These are phyloP conservation scores for Taenioides sp. DNA, from an alignment of 2,797 vertebrate genomes.

Conservation along the genomic window DNA sequence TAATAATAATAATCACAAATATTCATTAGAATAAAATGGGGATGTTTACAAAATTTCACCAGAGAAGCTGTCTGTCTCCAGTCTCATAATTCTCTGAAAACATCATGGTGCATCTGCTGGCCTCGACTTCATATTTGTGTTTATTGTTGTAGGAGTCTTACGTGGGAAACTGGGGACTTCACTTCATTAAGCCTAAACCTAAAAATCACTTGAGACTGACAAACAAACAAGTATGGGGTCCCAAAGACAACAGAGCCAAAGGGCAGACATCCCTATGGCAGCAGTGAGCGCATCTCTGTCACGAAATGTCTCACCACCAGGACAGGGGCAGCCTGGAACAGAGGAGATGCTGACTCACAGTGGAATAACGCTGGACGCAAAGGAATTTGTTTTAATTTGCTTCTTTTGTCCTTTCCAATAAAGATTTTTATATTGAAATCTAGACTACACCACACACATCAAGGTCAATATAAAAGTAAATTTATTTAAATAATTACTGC, in stretches of 20 bases:
- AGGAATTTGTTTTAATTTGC: background rate
- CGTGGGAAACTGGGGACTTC: constrained; percentile 66
- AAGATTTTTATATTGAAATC: background rate
- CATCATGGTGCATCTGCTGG: constrained; percentile 55
- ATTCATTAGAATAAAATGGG: background rate
- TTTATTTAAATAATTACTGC: background rate
- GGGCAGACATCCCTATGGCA: constrained; percentile 50
- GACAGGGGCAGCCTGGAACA: constrained; percentile 10
- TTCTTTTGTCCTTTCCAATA: background rate
- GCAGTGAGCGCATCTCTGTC: constrained; percentile 42
- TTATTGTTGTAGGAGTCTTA: constrained; percentile 68
- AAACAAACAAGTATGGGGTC: constrained; percentile 71
- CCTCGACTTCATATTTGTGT: constrained; percentile 64
- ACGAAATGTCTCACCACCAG: constrained; percentile 24
- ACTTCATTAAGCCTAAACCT: constrained; percentile 48
- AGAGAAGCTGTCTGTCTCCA: constrained; percentile 63
- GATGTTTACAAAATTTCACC: constrained; percentile 34
- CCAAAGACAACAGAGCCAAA: constrained; percentile 62
- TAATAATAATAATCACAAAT: background rate
- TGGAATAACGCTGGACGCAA: constrained; percentile 27
- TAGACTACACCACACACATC: background rate
- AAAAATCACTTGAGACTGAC: constrained; percentile 64
- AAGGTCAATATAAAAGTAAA: background rate
- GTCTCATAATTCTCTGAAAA: constrained; percentile 68
- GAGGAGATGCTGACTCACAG: constrained; percentile 58